Base-by-base conservation (phyloP, 2,888 invertebrate genomes). In the Lithophane ornitopus region DNA sequence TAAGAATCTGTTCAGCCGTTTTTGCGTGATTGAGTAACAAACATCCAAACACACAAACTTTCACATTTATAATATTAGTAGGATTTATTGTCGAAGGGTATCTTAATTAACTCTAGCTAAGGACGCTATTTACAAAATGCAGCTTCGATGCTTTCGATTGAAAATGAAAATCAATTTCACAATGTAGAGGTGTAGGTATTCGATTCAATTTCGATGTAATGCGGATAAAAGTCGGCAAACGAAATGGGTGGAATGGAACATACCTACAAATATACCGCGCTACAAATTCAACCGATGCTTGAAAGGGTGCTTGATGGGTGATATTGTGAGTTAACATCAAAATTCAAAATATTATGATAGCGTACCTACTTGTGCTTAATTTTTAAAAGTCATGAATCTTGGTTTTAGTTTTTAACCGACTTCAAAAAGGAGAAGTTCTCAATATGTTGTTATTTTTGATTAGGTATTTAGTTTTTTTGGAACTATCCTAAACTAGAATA, bases 231-330 rank as follows among this genome's bases (percentile, higher is more conserved):
- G 19, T 59, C 46, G 14, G 34, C 16, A 56, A 63, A 78, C n/a
- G 11, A 39, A 41, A 77, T n/a, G 46, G 2, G 56, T 56, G 11
- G 39, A 41, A 77, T n/a, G 46, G 2, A 56, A 46, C 8, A 56
- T 76, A 63, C 46, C 68, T 19, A 26, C 19, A 49, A 74, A 75
- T 74, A 74, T n/a, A 74, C 52, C 28, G 28, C 26, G 52, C 3
- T 61, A 11, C 16, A 34, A 41, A 54, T 61, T 34, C n/a, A 44
- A 74, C 26, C n/a, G 14, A n/a, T 52, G 28, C 16, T 16, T 54
- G 0, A 49, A 59, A 59, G 9, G 12, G 19, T 19, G 16, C 26
- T 44, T 44, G 28, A 58, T 77, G 34, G 34, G 6, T 46, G 41
- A 9, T 39, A 77, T 41, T 77, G n/a, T 63, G 22, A 65, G 14